Conservation (phyloP, 2,113 vertebrate species). For the Hemichromis elongatus region DNA sequence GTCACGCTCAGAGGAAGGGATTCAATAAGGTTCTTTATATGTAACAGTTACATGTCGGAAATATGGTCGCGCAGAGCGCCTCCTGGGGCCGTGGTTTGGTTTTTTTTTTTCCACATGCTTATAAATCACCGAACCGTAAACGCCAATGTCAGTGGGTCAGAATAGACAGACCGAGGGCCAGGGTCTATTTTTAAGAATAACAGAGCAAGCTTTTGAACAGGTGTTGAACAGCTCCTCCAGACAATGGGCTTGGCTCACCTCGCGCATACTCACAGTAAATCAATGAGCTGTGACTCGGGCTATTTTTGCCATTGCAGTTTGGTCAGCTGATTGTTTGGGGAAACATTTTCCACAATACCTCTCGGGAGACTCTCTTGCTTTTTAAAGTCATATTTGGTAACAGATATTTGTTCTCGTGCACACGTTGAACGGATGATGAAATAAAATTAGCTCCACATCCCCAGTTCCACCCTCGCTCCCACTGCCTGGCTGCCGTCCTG, state of each 20-base stretch:
- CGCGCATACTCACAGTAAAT: slow-evolving; percentile 37
- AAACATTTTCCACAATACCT: background rate
- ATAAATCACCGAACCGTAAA: slow-evolving; percentile 51
- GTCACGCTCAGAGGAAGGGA: background rate
- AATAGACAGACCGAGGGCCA: background rate
- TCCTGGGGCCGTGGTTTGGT: background rate
- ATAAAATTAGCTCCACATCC: background rate
- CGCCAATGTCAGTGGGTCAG: background rate
- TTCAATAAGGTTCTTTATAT: background rate
- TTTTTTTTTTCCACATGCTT: slow-evolving; percentile 1
- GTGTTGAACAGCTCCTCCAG: slow-evolving; percentile 54
- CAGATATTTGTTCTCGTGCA: background rate
- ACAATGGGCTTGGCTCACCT: slow-evolving; percentile 63
- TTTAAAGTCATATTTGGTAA: background rate
- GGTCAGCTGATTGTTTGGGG: slow-evolving; percentile 12
- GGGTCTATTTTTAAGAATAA: slow-evolving; percentile 67
- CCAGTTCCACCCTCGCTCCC: background rate
- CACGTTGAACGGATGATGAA: background rate
- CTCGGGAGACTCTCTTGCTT: background rate
- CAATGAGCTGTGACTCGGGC: slow-evolving; percentile 16
- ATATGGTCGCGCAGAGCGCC: background rate
- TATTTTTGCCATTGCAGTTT: slow-evolving; percentile 15
- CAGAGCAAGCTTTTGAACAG: slow-evolving; percentile 59
- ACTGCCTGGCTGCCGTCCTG: background rate
- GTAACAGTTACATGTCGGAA: background rate